Conservation (phyloP, 1,140 invertebrate genomes). For the Pseudachorutes palmiensis region DNA sequence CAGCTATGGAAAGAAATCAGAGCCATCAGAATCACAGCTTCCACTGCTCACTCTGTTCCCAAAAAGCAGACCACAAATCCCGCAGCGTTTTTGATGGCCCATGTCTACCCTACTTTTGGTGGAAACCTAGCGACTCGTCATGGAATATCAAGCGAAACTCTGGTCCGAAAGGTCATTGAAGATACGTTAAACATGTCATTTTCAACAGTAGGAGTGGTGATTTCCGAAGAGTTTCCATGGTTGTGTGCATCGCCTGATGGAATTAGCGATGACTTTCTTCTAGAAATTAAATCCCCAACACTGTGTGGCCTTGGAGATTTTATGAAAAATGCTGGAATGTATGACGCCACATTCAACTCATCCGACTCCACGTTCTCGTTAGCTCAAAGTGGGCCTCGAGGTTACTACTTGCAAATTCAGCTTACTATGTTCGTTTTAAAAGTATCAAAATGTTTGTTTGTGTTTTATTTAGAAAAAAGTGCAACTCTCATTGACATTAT, state of each 20-base stretch:
- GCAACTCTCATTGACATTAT: neutral
- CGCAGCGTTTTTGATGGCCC: neutral
- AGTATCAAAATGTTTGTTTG: neutral
- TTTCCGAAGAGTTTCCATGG: neutral
- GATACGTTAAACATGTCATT: neutral
- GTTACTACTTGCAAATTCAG: neutral
- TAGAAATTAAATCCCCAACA: neutral
- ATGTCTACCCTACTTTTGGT: neutral
- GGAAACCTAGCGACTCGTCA: neutral
- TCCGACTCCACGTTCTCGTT: neutral
- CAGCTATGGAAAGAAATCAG: neutral
- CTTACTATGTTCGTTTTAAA: neutral
- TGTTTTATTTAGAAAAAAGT: neutral
- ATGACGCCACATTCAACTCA: neutral
- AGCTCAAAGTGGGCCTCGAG: neutral
- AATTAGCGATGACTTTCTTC: neutral
- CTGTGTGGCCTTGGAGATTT: neutral
- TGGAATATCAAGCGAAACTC: neutral
- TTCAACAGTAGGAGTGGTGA: neutral
- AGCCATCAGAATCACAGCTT: neutral
- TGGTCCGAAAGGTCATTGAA: neutral
- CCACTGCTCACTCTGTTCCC: neutral
- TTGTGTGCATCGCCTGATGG: neutral
- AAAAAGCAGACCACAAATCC: neutral
- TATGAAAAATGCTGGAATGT: neutral